phyloP scores from a whole-genome alignment of 2,113 vertebrate species.

The Acinonyx jubatus region DNA sequence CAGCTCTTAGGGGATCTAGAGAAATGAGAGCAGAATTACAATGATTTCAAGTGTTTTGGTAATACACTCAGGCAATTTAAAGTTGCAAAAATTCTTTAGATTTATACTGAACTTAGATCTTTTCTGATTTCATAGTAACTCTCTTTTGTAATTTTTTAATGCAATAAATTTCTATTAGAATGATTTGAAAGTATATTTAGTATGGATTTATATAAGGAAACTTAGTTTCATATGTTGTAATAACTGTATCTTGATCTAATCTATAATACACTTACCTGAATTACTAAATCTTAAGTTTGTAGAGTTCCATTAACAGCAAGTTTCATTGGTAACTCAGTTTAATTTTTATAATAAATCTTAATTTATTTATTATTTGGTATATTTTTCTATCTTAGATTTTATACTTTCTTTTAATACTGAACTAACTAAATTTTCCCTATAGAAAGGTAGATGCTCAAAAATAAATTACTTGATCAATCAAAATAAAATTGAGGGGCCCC shows the following conservation, averaged over 20 bases:
- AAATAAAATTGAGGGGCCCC: not conserved
- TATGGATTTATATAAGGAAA: constrained; percentile 5
- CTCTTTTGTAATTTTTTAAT: constrained; percentile 23
- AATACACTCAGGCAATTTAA: constrained; percentile 58
- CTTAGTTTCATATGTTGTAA: not conserved
- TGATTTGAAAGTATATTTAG: not conserved
- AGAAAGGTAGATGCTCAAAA: not conserved
- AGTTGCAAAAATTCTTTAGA: constrained; percentile 45
- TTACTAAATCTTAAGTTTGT: not conserved
- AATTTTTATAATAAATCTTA: not conserved
- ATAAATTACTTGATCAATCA: not conserved
- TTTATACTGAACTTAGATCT: constrained; percentile 30
- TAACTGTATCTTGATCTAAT: not conserved
- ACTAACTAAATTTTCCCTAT: not conserved
- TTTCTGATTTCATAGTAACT: constrained; percentile 16
- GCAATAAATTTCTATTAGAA: constrained; percentile 16
- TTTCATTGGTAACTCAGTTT: not conserved
- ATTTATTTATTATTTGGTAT: not conserved
- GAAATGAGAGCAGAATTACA: constrained; percentile 58
- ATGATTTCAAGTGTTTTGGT: constrained; percentile 56
- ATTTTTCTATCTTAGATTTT: not conserved
- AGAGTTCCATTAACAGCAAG: not conserved
- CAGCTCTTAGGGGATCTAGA: constrained; percentile 56
- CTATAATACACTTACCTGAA: not conserved
- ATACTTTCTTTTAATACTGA: not conserved